Conservation (phyloP, 2,113 vertebrate genomes). For the Pimephales promelas region DNA sequence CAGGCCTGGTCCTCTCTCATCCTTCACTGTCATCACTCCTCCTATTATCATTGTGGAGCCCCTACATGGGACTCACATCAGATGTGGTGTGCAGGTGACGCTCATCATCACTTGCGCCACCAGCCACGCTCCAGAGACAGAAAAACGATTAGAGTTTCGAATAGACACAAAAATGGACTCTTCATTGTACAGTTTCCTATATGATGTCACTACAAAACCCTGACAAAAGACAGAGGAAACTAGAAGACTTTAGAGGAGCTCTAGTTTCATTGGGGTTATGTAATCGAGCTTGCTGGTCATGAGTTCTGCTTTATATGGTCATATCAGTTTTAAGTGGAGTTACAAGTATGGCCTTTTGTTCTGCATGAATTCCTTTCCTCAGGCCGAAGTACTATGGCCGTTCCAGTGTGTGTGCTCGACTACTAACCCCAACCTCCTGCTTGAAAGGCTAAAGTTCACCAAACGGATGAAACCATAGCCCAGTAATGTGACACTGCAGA, state of each 20-base stretch:
- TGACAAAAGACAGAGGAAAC: conserved; percentile 47
- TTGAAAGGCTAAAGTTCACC: conserved; percentile 42
- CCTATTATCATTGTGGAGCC: too few species aligned
- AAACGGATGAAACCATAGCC: conserved; percentile 46
- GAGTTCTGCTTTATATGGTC: conserved; percentile 56
- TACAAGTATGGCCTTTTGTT: conserved; percentile 50
- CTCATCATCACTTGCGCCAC: too few species aligned
- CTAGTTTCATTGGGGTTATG: conserved; percentile 45
- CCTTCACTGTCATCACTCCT: too few species aligned
- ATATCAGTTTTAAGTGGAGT: conserved; percentile 50
- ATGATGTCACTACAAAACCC: conserved; percentile 22
- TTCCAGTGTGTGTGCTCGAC: conserved; percentile 25
- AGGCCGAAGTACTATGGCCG: conserved; percentile 8
- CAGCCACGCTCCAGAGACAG: neutral
- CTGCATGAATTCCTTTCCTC: conserved; percentile 26
- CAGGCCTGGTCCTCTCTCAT: too few species aligned
- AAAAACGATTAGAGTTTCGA: neutral
- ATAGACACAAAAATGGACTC: neutral
- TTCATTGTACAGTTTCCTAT: conserved; percentile 2
- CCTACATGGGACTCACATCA: too few species aligned
- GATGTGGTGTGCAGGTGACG: too few species aligned
- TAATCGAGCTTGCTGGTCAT: neutral
- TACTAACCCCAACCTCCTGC: conserved; percentile 8
- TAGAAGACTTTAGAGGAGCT: conserved; percentile 13
- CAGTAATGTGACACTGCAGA: conserved; percentile 46